Percentiles rank a stretch among this genome's conserved stretches.
Conservation (phyloP, 2,113 vertebrate species). For the Todiramphus chloris region DNA sequence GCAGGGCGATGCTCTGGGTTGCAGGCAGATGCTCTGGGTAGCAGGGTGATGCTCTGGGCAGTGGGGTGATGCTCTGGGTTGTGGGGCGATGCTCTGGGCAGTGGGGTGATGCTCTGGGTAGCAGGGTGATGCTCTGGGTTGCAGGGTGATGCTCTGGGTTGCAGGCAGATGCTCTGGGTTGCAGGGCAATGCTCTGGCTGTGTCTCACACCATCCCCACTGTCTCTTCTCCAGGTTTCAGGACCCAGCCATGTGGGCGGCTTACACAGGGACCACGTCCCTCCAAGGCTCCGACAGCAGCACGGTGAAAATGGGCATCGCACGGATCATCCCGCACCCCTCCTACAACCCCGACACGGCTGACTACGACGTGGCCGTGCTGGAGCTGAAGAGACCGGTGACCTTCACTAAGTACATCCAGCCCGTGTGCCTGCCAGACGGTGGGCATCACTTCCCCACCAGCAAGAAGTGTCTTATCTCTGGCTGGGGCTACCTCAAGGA, state of each 20-base stretch:
- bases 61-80: too few relatives aligned
- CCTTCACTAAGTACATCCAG: slow-evolving; percentile 82
- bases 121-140: too few relatives aligned
- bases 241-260: slow-evolving; percentile 83
- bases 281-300: slow-evolving; percentile 71
- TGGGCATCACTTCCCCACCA: slow-evolving; percentile 80
- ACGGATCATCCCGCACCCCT: slow-evolving; percentile 80
- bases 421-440: slow-evolving; percentile 87
- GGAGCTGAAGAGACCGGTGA: slow-evolving; percentile 81
- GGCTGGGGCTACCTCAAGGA: slow-evolving; percentile 91
- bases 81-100: too few relatives aligned
- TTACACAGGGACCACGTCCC: slow-evolving; percentile 78
- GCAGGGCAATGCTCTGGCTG: background rate
- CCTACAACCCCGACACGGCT: slow-evolving; percentile 79
- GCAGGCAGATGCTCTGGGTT: too few relatives aligned
- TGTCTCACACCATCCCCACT: too few relatives aligned
- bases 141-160: too few relatives aligned
- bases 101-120: too few relatives aligned
- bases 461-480: slow-evolving; percentile 88
- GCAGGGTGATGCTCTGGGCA: too few relatives aligned
- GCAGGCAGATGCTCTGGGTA: too few relatives aligned
- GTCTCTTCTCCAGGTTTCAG: slow-evolving; percentile 58
- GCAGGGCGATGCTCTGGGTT: too few relatives aligned
- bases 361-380: slow-evolving; percentile 89
- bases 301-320: slow-evolving; percentile 74